These are phyloP conservation scores for Halictus ligatus DNA, from an alignment of 2,888 invertebrate genomes.

Conservation along the genomic window DNA sequence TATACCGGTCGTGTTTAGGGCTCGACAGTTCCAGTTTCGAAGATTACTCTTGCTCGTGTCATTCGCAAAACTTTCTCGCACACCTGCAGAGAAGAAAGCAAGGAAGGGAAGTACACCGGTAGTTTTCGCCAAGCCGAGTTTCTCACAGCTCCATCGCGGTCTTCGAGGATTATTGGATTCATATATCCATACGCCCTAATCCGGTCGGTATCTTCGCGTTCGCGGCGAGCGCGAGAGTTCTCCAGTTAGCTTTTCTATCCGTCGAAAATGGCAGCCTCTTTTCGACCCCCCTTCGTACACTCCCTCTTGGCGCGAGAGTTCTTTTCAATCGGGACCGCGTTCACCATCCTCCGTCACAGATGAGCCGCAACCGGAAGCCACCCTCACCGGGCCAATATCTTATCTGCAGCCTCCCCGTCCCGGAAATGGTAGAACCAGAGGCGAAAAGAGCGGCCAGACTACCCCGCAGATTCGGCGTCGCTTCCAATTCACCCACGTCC, in stretches of 20 bases:
- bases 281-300: constrained; percentile 7
- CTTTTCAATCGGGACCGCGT: constrained; percentile 40
- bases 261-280: constrained; percentile 33
- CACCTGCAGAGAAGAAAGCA: neutral
- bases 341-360: constrained; percentile 37
- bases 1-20: no score
- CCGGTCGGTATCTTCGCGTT: constrained; percentile 18
- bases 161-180: constrained; percentile 30
- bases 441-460: constrained; percentile 6
- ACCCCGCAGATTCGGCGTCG: constrained; percentile 34
- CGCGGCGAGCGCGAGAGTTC: neutral
- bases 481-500: neutral
- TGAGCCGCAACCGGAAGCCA: constrained; percentile 50
- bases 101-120: neutral
- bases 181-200: constrained; percentile 22
- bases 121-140: neutral
- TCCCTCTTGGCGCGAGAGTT: constrained; percentile 15
- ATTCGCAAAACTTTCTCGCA: neutral
- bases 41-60: neutral
- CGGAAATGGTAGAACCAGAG: constrained; percentile 39
- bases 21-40: neutral
- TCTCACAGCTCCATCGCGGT: neutral
- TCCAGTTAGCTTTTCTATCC: constrained; percentile 31
- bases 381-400: constrained; percentile 41
- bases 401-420: constrained; percentile 49